A percentile compares a stretch with the other conserved stretches of the same genome.
Evolutionary conservation across 1,140 invertebrate genomes (phyloP).

Genomic region (Episyrphus balteatus): DNA sequence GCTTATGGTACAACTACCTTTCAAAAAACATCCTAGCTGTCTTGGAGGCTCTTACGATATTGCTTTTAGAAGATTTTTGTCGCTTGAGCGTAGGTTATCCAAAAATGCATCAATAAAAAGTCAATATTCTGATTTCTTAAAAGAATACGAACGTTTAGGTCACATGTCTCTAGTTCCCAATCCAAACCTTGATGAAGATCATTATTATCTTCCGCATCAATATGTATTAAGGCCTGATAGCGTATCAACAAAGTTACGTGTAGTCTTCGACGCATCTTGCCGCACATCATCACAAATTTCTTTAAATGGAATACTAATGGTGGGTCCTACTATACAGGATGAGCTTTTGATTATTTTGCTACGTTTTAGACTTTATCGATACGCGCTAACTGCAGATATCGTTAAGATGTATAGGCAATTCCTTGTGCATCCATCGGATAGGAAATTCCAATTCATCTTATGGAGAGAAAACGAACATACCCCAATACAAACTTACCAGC

Average conservation of each 20-base stretch:
- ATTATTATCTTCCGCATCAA: conserved; percentile 24
- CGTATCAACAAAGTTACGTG: conserved; percentile 16
- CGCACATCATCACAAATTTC: conserved; percentile 14
- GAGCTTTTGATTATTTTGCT: conserved; percentile 36
- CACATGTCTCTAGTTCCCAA: conserved; percentile 14
- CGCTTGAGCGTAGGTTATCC: too few species aligned
- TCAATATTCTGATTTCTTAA: conserved; percentile 22
- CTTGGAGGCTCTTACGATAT: conserved; percentile 5
- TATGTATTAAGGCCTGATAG: conserved; percentile 14
- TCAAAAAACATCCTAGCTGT: conserved; percentile 8
- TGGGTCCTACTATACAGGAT: conserved; percentile 32
- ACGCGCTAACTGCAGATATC: conserved; percentile 30
- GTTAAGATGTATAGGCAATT: conserved; percentile 39
- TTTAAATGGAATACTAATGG: conserved; percentile 28
- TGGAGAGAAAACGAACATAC: conserved; percentile 20
- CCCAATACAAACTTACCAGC: conserved; percentile 13
- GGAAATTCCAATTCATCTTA: conserved; percentile 35
- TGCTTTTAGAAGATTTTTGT: conserved; percentile 12
- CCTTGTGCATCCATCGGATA: conserved; percentile 20
- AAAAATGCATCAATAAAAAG: too few species aligned
- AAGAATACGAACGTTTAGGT: conserved; percentile 16
- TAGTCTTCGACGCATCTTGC: conserved; percentile 20
- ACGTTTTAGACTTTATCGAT: conserved; percentile 27
- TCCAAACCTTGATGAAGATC: neutral
- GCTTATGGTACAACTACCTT: conserved; percentile 15